Evolutionary conservation across 2,888 invertebrate genomes (phyloP), one percentile per base, ranked within the genome.

Genomic region (Drosophila formosana): DNA sequence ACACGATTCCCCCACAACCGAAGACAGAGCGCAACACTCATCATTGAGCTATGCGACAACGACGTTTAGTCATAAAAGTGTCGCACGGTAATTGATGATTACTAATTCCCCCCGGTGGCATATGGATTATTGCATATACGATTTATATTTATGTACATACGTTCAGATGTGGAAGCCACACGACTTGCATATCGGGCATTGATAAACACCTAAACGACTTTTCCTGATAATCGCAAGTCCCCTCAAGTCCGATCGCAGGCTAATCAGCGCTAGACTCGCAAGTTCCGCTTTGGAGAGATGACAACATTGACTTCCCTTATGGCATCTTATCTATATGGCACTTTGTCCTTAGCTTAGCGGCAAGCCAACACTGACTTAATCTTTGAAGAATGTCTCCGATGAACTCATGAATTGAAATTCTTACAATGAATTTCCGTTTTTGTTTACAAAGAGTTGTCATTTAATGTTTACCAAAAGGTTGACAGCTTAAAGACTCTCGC

Each of bases 81-180:
- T 82, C 64, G 60, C 86, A 70, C 65, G 52, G 82, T 75, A 79
- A 82, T 86, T 72, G 83, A 69, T 67, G 84, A 83, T 89, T 83
- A 87, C 61, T 89, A 83, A 83, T 80, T 62, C 75, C 51, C 50
- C 52, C 32, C 72, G 63, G 65, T 70, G 60, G 66, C 69, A 66
- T 63, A 55, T 68, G 11, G 45, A 51, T 55, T 45, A 39, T 41
- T 47, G 8, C 46, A 58, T 68, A 65, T 49, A 11, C 34, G 18
- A 18, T 18, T 18, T 18, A 34, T 23, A 18, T 18, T 18, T 18
- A 34, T 23, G 52, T 30, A 39, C 52, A 41, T 43, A 23, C 9
- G 9, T 11, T 18, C 18, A 18, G 18, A 18, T 41, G 39, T 32
- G 23, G 6, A 47, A n/a, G 11, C 37, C 18, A 49, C 26, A 34